Evolutionary conservation across 2,113 vertebrate species (phyloP).

Genomic region (Zapus hudsonius): DNA sequence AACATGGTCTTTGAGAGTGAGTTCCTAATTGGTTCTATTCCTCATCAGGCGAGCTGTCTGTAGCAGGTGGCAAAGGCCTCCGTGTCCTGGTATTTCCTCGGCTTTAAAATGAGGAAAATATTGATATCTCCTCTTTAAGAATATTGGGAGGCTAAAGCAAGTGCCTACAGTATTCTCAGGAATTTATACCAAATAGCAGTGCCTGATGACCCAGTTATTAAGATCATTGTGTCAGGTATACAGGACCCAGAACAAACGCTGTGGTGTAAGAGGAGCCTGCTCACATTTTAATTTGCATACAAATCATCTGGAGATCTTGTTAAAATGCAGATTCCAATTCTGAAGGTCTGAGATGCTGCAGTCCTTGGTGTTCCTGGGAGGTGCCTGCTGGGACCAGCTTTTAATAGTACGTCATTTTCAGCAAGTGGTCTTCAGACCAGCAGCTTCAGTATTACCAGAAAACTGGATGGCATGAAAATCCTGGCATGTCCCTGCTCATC

Average conservation of each 20-base stretch:
- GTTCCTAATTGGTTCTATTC: neutral
- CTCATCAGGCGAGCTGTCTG: neutral
- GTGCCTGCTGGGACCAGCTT: neutral
- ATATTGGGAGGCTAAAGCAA: neutral
- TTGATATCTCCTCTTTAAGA: neutral
- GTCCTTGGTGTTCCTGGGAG: neutral
- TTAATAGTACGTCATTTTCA: neutral
- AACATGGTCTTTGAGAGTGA: neutral
- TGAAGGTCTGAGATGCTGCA: neutral
- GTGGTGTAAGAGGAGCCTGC: neutral
- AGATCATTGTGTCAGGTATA: neutral
- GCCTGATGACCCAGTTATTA: neutral
- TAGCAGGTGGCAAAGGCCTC: too few relatives aligned
- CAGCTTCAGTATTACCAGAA: neutral
- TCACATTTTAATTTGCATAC: slow-evolving; percentile 23
- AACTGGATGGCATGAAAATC: too few relatives aligned
- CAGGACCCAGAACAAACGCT: neutral
- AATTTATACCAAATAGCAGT: neutral
- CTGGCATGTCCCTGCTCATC: neutral
- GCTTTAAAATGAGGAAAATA: neutral
- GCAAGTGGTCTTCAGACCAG: neutral
- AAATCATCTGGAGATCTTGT: slow-evolving; percentile 32
- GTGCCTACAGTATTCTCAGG: neutral
- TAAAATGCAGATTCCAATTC: slow-evolving; percentile 33
- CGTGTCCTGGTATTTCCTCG: neutral